A percentile compares a stretch with the other conserved stretches of the same genome.
Evolutionary conservation across 2,797 vertebrate genomes (phyloP).

Genomic region (Iguana delicatissima): DNA sequence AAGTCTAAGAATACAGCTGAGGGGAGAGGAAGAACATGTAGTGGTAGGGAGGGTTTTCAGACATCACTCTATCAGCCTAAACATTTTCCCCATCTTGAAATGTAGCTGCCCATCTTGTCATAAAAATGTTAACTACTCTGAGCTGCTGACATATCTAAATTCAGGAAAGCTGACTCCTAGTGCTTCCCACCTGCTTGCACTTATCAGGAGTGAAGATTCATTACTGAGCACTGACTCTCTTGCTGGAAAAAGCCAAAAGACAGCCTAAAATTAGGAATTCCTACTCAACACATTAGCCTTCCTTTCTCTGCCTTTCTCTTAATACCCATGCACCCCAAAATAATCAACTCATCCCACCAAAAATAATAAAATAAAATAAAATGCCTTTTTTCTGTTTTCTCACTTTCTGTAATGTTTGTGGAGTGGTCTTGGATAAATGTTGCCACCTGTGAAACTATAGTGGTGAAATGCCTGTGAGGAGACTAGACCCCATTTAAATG

Average conservation of each 20-base stretch:
- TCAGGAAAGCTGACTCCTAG: slow-evolving; percentile 20
- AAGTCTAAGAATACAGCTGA: no score
- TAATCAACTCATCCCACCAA: neutral
- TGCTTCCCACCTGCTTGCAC: neutral
- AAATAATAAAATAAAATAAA: neutral
- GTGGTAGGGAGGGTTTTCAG: neutral
- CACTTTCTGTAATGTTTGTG: neutral
- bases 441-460: neutral
- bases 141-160: slow-evolving; percentile 20
- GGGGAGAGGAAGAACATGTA: no score
- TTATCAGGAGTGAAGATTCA: slow-evolving; percentile 30
- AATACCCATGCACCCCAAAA: neutral
- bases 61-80: neutral
- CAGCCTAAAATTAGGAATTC: slow-evolving; percentile 20
- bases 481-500: neutral
- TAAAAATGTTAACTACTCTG: slow-evolving; percentile 16
- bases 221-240: slow-evolving; percentile 3
- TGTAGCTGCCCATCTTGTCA: slow-evolving; percentile 14
- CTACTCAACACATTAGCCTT: neutral
- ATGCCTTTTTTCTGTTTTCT: neutral
- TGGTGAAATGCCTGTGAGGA: neutral
- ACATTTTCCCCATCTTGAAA: slow-evolving; percentile 31
- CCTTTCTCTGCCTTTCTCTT: neutral
- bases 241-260: slow-evolving; percentile 19
- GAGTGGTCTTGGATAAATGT: neutral